Percentiles rank a stretch among this genome's conserved stretches.
These are phyloP conservation scores for Pocota personata DNA, from an alignment of 2,888 invertebrate genomes.

Conservation along the genomic window DNA sequence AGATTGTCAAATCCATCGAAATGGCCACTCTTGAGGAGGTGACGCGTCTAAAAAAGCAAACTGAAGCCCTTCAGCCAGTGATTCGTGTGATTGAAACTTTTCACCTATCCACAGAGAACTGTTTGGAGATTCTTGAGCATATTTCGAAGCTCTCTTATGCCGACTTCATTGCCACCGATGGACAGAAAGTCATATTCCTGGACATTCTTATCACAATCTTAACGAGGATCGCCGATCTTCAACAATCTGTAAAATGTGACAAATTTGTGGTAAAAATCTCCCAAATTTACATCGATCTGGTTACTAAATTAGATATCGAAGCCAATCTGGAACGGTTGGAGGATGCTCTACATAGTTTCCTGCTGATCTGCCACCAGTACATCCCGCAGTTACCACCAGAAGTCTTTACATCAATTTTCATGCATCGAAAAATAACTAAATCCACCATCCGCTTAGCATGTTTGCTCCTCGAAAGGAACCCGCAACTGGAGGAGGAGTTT, in stretches of 20 bases:
- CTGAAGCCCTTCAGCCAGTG: slow-evolving; percentile 76
- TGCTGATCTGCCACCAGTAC: slow-evolving; percentile 86
- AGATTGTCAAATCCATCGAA: slow-evolving; percentile 79
- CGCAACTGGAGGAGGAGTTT: slow-evolving; percentile 73
- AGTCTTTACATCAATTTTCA: slow-evolving; percentile 84
- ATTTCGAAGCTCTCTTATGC: slow-evolving; percentile 80
- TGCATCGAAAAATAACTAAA: slow-evolving; percentile 84
- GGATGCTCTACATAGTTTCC: slow-evolving; percentile 84
- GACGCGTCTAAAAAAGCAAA: slow-evolving; percentile 41
- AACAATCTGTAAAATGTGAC: slow-evolving; percentile 76
- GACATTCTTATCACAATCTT: slow-evolving; percentile 84
- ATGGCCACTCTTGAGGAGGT: slow-evolving; percentile 73
- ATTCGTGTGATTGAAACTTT: slow-evolving; percentile 78
- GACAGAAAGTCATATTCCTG: slow-evolving; percentile 83
- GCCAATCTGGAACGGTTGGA: slow-evolving; percentile 85
- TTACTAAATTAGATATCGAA: slow-evolving; percentile 81
- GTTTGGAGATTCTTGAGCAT: slow-evolving; percentile 77
- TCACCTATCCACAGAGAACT: slow-evolving; percentile 77
- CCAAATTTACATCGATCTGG: slow-evolving; percentile 83
- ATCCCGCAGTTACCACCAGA: slow-evolving; percentile 83
- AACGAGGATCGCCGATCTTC: slow-evolving; percentile 83
- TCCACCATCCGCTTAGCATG: slow-evolving; percentile 85
- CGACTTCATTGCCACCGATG: slow-evolving; percentile 78
- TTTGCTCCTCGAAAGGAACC: slow-evolving; percentile 84
- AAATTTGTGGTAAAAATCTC: slow-evolving; percentile 82